A percentile compares a stretch with the other conserved stretches of the same genome.
These are phyloP conservation scores for Chitala chitala DNA, from an alignment of 2,113 vertebrate genomes.

Conservation along the genomic window DNA sequence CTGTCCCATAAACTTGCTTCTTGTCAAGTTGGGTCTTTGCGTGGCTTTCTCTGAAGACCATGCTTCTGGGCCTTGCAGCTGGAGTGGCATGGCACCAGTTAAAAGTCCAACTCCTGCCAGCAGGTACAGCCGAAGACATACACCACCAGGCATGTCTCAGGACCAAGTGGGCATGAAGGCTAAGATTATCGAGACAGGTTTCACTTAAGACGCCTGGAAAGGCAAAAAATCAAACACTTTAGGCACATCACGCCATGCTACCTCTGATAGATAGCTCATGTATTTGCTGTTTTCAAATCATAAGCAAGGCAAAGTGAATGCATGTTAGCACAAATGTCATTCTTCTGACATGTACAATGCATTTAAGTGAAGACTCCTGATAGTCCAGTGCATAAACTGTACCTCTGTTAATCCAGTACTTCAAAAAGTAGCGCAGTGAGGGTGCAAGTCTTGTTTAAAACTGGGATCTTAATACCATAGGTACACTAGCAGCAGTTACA, in stretches of 20 bases:
- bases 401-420: too few species aligned
- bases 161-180: slow-evolving; percentile 7
- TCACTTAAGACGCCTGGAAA: neutral
- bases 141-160: slow-evolving; percentile 47
- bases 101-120: slow-evolving; percentile 45
- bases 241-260: neutral
- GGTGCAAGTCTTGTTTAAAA: too few species aligned
- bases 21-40: neutral
- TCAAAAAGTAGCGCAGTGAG: too few species aligned
- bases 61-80: neutral
- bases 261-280: neutral
- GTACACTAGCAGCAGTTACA: too few species aligned
- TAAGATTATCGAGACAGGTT: neutral
- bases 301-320: neutral
- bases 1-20: neutral
- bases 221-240: neutral
- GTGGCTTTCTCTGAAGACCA: slow-evolving; percentile 13
- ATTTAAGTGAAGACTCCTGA: too few species aligned
- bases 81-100: slow-evolving; percentile 43
- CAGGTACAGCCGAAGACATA: slow-evolving; percentile 43
- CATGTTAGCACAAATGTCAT: neutral
- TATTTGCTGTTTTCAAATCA: neutral
- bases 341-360: too few species aligned
- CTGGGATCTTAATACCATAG: too few species aligned
- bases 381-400: too few species aligned